A percentile compares a stretch with the other conserved stretches of the same genome.
phyloP scores from a whole-genome alignment of 2,797 vertebrate species.

The Pterois miles region DNA sequence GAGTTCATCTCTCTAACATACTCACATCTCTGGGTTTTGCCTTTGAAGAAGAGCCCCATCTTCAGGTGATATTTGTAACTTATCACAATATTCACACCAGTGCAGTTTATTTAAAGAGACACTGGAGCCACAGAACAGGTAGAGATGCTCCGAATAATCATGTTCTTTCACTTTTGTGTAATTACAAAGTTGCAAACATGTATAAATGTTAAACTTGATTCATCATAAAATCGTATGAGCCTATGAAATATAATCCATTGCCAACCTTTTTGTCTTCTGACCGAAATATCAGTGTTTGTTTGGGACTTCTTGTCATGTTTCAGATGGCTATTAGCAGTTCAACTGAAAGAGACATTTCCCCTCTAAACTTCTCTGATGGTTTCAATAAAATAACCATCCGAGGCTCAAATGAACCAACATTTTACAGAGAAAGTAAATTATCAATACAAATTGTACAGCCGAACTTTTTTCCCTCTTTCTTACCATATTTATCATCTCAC shows the following conservation, averaged over 20 bases:
- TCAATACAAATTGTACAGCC: background rate
- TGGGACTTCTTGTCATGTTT: background rate
- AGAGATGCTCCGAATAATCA: background rate
- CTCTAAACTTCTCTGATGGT: background rate
- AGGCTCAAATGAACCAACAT: background rate
- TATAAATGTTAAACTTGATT: background rate
- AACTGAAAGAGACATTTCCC: background rate
- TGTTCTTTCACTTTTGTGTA: background rate
- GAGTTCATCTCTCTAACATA: background rate
- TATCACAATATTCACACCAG: background rate
- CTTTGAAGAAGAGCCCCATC: background rate
- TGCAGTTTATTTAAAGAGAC: background rate
- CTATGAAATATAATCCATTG: background rate
- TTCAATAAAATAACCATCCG: background rate
- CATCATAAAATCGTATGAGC: too few relatives aligned
- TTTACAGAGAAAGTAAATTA: background rate
- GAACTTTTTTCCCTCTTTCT: background rate
- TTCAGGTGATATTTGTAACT: slow-evolving; percentile 23
- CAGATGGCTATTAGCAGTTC: background rate
- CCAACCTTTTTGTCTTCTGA: background rate
- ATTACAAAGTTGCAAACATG: background rate
- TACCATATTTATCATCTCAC: background rate
- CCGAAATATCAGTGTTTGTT: background rate
- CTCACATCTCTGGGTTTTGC: background rate
- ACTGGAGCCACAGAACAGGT: background rate